Evolutionary conservation across 2,113 vertebrate genomes (phyloP).

Genomic region (Terrapene triunguis): DNA sequence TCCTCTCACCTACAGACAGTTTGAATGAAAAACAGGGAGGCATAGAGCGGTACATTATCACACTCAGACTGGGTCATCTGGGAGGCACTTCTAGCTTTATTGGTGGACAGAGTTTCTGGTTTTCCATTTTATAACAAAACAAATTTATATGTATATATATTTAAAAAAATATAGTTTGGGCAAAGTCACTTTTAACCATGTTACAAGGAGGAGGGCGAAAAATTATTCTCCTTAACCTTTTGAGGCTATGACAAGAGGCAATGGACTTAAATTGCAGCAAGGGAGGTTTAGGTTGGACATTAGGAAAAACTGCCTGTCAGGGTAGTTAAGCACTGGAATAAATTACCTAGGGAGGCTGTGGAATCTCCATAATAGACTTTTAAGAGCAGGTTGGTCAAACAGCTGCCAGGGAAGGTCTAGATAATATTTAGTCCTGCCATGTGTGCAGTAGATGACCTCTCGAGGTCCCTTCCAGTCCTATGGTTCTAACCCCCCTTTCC

Average conservation of each 20-base stretch:
- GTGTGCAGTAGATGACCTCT: neutral
- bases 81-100: neutral
- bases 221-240: neutral
- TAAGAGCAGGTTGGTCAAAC: neutral
- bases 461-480: neutral
- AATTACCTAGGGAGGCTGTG: neutral
- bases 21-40: too few relatives aligned
- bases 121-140: neutral
- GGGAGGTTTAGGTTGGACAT: neutral
- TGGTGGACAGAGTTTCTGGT: neutral
- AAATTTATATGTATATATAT: neutral
- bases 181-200: neutral
- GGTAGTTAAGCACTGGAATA: neutral
- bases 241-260: neutral
- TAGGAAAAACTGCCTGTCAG: neutral
- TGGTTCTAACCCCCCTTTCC: neutral
- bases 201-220: neutral
- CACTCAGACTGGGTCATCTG: neutral
- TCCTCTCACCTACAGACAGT: too few relatives aligned
- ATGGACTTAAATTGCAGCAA: neutral
- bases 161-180: neutral
- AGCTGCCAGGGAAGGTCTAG: neutral
- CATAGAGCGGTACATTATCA: neutral
- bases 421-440: neutral
- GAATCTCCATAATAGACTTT: neutral